Evolutionary conservation across 2,797 vertebrate genomes (phyloP).

Genomic region (Diceros bicornis): DNA sequence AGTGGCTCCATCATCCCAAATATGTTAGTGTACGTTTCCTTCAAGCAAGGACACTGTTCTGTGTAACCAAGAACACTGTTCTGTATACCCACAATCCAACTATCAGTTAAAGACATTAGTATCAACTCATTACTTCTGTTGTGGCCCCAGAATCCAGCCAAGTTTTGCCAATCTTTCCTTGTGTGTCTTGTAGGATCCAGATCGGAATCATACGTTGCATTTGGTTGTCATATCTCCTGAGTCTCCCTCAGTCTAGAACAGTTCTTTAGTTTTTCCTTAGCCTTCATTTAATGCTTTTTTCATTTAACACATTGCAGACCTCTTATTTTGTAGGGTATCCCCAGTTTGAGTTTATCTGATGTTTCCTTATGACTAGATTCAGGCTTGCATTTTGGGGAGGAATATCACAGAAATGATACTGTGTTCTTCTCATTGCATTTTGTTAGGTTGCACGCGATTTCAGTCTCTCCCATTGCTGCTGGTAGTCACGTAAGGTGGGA

Average conservation of each 20-base stretch:
- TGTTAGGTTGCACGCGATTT: fast-evolving
- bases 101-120: no score
- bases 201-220: fast-evolving
- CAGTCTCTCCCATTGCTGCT: fast-evolving
- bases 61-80: no score
- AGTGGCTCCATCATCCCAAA: background rate
- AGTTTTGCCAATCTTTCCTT: background rate
- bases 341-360: background rate
- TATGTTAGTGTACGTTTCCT: background rate
- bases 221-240: background rate
- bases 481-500: no score
- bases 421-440: fast-evolving
- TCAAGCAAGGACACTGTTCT: background rate
- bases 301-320: no score
- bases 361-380: background rate
- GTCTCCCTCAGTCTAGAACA: background rate
- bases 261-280: background rate
- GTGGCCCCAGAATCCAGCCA: background rate
- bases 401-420: background rate
- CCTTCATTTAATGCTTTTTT: no score
- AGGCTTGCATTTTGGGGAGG: background rate
- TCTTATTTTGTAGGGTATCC: background rate
- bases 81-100: no score
- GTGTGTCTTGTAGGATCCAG: background rate
- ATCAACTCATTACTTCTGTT: fast-evolving